Base-by-base conservation (phyloP, 2,113 vertebrate genomes). In the Atractosteus spatula region DNA sequence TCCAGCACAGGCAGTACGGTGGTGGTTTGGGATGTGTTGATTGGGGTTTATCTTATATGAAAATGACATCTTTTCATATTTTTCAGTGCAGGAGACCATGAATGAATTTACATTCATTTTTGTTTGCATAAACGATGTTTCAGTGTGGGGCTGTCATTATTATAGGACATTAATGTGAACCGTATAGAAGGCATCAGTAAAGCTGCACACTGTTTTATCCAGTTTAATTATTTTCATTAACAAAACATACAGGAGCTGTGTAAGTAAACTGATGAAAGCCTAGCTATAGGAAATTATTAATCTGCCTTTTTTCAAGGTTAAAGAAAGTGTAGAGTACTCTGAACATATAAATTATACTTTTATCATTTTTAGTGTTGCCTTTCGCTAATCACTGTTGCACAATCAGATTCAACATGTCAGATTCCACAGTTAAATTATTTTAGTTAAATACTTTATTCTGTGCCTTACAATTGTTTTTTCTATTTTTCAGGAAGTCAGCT, bases 171-270 rank as follows among this genome's bases (percentile, higher is more conserved):
- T 42, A 4, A 7, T 47, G 43, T 45, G 64, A n/a, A 10, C 64
- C 4, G 41, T n/a, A 47, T 7, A 47, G 13, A 66, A 14, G 1
- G 64, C 64, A 7, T 44, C 41, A 10, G 7, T 42, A 65, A 42
- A 65, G 11, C 62, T 17, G 7, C 4, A 41, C 63, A 43, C 71
- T 7, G 41, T 63, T 44, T 63, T 54, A 7, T 13, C 2, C 62
- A 45, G 14, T 41, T 71, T 54, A 65, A 55, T 64, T 64, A 47
- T 65, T 72, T 66, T 55, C 54, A 66, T 59, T 13, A 66, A 12
- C 65, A 67, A 67, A 47, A 8, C 4, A 51, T 47, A 42, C 12
- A 67, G 65, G 43, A n/a, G 3, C 44, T 7, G 2, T 51, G 47
- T 51, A 2, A 51, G 5, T 7, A 7, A 51, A 51, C 5, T 51